Percentiles rank a stretch among this genome's conserved stretches.
Conservation (phyloP, 2,113 vertebrate genomes). For the Zapus hudsonius region DNA sequence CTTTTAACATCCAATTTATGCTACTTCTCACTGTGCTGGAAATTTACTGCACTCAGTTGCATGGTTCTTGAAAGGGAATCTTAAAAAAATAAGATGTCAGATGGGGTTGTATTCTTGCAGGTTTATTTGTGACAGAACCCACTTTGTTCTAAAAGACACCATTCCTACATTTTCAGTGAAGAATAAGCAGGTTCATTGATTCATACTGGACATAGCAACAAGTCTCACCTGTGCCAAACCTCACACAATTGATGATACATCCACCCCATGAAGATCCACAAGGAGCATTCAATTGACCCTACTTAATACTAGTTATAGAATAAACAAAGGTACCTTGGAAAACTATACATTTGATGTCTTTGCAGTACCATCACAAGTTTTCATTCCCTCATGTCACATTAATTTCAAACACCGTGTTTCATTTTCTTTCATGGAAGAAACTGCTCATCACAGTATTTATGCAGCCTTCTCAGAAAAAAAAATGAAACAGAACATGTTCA, state of each 20-base stretch:
- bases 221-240: not conserved
- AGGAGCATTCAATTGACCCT: not conserved
- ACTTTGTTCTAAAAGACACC: not conserved
- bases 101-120: not conserved
- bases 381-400: not conserved
- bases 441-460: slow-evolving; percentile 51
- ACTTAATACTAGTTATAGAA: not conserved
- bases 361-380: not conserved
- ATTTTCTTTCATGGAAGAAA: slow-evolving; percentile 49
- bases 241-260: not conserved
- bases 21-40: not conserved
- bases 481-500: slow-evolving; percentile 62
- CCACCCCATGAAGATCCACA: not conserved
- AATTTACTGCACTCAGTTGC: not conserved
- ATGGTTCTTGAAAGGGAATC: not conserved
- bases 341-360: not conserved
- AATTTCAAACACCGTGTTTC: slow-evolving; percentile 53
- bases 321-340: not conserved
- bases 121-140: not conserved
- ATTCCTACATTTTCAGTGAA: not conserved
- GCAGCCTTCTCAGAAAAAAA: slow-evolving; percentile 51
- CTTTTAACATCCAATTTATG: not conserved
- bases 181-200: not conserved
- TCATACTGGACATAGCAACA: not conserved
- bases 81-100: not conserved